Evolutionary conservation across 37 sponge, comb jelly and placozoan genomes (phyloP).

Genomic region (Mnemiopsis leidyi): DNA sequence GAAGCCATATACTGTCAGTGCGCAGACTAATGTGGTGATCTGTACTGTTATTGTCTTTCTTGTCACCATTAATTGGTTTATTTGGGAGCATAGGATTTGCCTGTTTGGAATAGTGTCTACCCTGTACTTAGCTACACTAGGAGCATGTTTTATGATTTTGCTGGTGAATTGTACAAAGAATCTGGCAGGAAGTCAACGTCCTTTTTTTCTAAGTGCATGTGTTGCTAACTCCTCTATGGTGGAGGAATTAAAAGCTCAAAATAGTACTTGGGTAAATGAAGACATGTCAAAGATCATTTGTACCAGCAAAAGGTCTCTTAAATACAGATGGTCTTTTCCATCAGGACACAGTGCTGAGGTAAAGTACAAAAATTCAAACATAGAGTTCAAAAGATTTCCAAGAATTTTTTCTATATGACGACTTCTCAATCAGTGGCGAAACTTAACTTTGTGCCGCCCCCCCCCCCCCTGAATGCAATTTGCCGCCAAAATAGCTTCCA

Average conservation of each 20-base stretch:
- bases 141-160: neutral
- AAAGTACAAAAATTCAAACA: no score
- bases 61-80: neutral
- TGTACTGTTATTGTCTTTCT: neutral
- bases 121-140: neutral
- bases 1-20: neutral
- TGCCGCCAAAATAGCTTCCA: no score
- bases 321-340: conserved; percentile 19
- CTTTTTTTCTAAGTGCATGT: neutral
- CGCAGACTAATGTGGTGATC: neutral
- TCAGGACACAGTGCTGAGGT: neutral
- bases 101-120: neutral
- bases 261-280: neutral
- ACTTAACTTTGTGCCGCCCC: no score
- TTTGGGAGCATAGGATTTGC: neutral
- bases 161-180: neutral
- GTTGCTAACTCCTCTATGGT: neutral
- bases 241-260: neutral
- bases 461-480: no score
- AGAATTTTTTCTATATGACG: no score
- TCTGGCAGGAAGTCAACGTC: neutral
- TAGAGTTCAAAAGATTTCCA: no score
- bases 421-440: no score
- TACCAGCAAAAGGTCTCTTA: neutral
- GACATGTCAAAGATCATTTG: conserved; percentile 3